A percentile compares a stretch with the other conserved stretches of the same genome.
These are phyloP conservation scores for Trichonephila inaurata DNA, from an alignment of 1,140 invertebrate species.

Conservation along the genomic window DNA sequence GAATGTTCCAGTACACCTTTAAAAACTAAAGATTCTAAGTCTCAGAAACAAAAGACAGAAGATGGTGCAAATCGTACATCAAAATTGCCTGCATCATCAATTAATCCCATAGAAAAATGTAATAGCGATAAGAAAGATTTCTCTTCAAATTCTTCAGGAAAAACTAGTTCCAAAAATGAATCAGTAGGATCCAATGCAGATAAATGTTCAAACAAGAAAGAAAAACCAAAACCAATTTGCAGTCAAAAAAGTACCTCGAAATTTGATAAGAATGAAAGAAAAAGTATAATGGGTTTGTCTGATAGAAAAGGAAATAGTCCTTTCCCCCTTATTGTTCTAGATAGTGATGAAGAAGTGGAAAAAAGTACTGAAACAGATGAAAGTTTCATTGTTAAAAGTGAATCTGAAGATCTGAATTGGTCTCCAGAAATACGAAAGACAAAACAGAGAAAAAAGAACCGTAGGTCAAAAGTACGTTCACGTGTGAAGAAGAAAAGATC, in stretches of 20 bases:
- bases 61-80: background rate
- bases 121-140: background rate
- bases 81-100: background rate
- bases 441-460: background rate
- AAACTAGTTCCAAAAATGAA: background rate
- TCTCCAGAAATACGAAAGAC: background rate
- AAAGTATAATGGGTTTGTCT: background rate
- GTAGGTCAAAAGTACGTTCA: background rate
- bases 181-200: too few species aligned
- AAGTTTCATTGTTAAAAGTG: background rate
- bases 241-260: background rate
- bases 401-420: background rate
- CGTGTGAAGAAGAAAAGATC: background rate
- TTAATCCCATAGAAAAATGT: background rate
- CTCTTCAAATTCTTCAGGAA: background rate
- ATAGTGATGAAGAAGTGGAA: background rate
- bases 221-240: background rate
- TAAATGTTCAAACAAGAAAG: background rate
- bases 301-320: background rate
- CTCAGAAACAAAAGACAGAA: too few species aligned
- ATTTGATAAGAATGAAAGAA: background rate
- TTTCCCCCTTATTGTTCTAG: background rate
- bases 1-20: background rate
- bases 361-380: background rate
- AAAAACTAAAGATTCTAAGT: too few species aligned